Percentiles rank a stretch among this genome's conserved stretches.
phyloP scores from a whole-genome alignment of 2,888 invertebrate genomes.

The Drosophila seclusa region DNA sequence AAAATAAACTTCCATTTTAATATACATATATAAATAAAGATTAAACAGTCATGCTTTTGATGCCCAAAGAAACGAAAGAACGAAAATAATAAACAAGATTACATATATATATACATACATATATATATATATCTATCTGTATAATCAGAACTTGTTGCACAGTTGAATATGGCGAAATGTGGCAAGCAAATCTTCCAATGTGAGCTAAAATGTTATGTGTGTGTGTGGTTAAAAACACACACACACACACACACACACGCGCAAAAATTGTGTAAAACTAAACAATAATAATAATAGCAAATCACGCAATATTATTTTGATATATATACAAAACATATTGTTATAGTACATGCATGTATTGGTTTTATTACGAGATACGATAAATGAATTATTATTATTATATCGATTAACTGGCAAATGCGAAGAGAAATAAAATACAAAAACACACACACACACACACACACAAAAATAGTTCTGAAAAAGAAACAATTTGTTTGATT shows the following conservation, averaged over 20 bases:
- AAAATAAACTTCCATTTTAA: slow-evolving; percentile 38
- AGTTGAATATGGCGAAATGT: slow-evolving; percentile 16
- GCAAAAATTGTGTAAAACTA: slow-evolving; percentile 45
- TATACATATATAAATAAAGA: slow-evolving; percentile 46
- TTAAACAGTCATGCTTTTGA: slow-evolving; percentile 77
- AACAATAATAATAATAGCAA: slow-evolving; percentile 44
- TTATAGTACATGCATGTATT: slow-evolving; percentile 75
- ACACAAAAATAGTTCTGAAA: slow-evolving; percentile 57
- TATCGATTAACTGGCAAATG: slow-evolving; percentile 59
- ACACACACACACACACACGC: background rate
- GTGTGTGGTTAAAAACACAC: slow-evolving; percentile 7
- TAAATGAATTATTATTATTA: slow-evolving; percentile 80
- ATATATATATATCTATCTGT: background rate
- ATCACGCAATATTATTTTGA: slow-evolving; percentile 76
- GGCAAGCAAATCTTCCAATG: background rate
- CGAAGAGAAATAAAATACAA: slow-evolving; percentile 60
- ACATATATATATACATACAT: background rate
- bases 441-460: slow-evolving; percentile 44
- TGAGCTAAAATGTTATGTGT: slow-evolving; percentile 1
- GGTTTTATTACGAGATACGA: slow-evolving; percentile 67
- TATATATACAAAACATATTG: slow-evolving; percentile 59
- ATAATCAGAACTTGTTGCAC: slow-evolving; percentile 43
- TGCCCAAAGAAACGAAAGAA: slow-evolving; percentile 67
- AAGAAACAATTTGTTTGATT: slow-evolving; percentile 35
- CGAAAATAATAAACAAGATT: slow-evolving; percentile 5